A percentile compares a stretch with the other conserved stretches of the same genome.
These are phyloP conservation scores for Volucella inflata DNA, from an alignment of 2,888 invertebrate genomes.

Conservation along the genomic window DNA sequence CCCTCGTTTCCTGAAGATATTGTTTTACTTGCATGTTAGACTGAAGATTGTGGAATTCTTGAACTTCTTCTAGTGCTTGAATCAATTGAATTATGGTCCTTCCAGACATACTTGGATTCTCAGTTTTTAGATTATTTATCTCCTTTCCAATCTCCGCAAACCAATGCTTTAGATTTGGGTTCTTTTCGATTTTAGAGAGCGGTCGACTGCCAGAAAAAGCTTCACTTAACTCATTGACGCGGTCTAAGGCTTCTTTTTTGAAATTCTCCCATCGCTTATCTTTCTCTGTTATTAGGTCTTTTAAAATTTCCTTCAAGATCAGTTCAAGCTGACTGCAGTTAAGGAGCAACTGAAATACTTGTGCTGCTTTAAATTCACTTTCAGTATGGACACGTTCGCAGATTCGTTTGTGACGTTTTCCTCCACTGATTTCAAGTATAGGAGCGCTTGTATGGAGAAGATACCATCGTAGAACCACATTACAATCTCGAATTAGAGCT, in stretches of 20 bases:
- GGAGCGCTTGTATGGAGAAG: slow-evolving; percentile 90
- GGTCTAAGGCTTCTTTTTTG: slow-evolving; percentile 90
- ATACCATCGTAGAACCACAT: slow-evolving; percentile 96
- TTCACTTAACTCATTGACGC: slow-evolving; percentile 93
- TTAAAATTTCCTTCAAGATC: slow-evolving; percentile 92
- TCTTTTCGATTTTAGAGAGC: slow-evolving; percentile 93
- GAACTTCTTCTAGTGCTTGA: slow-evolving; percentile 97
- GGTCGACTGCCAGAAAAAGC: slow-evolving; percentile 95
- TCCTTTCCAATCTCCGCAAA: slow-evolving; percentile 94
- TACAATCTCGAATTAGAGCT: slow-evolving; percentile 93
- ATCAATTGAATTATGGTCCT: slow-evolving; percentile 95
- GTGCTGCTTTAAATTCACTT: slow-evolving; percentile 89
- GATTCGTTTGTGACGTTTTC: slow-evolving; percentile 86
- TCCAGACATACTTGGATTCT: slow-evolving; percentile 90
- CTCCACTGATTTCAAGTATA: slow-evolving; percentile 77
- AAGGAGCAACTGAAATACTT: slow-evolving; percentile 91
- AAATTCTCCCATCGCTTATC: slow-evolving; percentile 90
- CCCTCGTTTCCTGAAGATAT: slow-evolving; percentile 93
- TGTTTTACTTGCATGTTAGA: slow-evolving; percentile 95
- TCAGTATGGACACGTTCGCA: slow-evolving; percentile 91
- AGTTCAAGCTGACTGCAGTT: slow-evolving; percentile 96
- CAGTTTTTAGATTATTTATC: slow-evolving; percentile 90
- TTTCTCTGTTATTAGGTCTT: slow-evolving; percentile 89
- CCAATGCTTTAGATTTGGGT: slow-evolving; percentile 94
- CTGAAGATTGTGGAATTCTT: slow-evolving; percentile 97